These are phyloP conservation scores for Lasioglossum malachurum DNA, from an alignment of 2,888 invertebrate genomes.

Conservation along the genomic window DNA sequence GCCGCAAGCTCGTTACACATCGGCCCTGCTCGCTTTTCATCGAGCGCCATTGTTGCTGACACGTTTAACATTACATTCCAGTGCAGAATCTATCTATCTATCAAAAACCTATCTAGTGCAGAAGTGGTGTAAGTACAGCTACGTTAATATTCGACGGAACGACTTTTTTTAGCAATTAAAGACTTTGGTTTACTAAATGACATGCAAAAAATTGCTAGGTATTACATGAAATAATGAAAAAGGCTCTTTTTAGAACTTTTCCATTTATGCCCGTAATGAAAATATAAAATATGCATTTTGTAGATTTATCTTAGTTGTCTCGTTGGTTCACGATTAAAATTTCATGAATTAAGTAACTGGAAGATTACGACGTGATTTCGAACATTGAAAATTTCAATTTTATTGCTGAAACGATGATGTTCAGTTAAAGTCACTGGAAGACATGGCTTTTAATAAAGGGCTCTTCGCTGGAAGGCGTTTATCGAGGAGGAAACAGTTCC, in stretches of 20 bases:
- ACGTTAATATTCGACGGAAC: background rate
- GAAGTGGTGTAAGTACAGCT: too few species aligned
- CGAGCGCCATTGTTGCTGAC: constrained; percentile 2
- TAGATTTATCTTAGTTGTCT: background rate
- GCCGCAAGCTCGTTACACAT: background rate
- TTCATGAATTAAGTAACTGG: background rate
- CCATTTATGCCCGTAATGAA: background rate
- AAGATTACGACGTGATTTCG: background rate
- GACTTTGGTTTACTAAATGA: background rate
- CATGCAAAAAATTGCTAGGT: background rate
- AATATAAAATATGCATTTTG: background rate
- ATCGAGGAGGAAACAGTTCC: background rate
- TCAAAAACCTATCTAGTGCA: too few species aligned
- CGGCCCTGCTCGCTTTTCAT: background rate
- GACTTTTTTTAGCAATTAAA: background rate
- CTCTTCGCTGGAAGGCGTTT: background rate
- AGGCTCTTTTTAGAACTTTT: too few species aligned
- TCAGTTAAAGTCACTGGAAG: background rate
- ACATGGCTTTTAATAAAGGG: background rate
- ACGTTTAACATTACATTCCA: background rate
- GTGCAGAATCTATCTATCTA: too few species aligned
- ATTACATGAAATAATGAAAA: too few species aligned
- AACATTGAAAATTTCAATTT: background rate
- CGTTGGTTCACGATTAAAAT: background rate
- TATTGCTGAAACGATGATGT: background rate